These are phyloP conservation scores for Ophion ellenae DNA, from an alignment of 2,888 invertebrate genomes.

Conservation along the genomic window DNA sequence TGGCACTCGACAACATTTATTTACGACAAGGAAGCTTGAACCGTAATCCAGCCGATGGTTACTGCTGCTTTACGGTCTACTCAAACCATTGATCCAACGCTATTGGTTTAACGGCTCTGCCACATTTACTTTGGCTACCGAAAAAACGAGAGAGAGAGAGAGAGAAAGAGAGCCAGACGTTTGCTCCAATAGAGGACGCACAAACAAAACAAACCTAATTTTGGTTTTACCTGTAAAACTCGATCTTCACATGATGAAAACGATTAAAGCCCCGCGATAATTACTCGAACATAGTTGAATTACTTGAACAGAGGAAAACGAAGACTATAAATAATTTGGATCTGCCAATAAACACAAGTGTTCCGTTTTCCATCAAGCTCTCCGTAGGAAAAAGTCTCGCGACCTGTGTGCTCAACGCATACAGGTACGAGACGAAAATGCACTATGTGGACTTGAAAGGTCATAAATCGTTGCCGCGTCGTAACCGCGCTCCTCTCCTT, in stretches of 20 bases:
- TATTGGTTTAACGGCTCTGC: conserved; percentile 64
- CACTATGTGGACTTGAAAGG: conserved; percentile 64
- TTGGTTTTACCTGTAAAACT: neutral
- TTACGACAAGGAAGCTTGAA: conserved; percentile 42
- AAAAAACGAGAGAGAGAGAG: neutral
- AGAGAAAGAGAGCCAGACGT: neutral
- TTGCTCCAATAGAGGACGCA: no score
- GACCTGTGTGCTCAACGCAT: conserved; percentile 14
- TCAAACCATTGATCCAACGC: conserved; percentile 68
- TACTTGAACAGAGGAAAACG: neutral
- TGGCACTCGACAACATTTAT: conserved; percentile 40
- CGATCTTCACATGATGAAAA: neutral
- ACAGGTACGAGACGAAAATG: conserved; percentile 51
- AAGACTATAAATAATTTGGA: neutral
- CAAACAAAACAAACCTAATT: neutral
- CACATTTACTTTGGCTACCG: conserved; percentile 40
- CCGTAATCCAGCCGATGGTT: conserved; percentile 68
- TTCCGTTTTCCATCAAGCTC: conserved; percentile 3
- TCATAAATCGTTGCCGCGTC: conserved; percentile 70
- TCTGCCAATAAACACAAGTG: neutral
- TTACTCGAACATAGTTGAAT: neutral
- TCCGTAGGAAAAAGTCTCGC: neutral
- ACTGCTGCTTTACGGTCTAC: conserved; percentile 68
- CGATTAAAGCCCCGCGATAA: neutral
- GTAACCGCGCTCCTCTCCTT: conserved; percentile 64